These are phyloP conservation scores for Cotesia glomerata DNA, from an alignment of 1,140 invertebrate species.

Conservation along the genomic window DNA sequence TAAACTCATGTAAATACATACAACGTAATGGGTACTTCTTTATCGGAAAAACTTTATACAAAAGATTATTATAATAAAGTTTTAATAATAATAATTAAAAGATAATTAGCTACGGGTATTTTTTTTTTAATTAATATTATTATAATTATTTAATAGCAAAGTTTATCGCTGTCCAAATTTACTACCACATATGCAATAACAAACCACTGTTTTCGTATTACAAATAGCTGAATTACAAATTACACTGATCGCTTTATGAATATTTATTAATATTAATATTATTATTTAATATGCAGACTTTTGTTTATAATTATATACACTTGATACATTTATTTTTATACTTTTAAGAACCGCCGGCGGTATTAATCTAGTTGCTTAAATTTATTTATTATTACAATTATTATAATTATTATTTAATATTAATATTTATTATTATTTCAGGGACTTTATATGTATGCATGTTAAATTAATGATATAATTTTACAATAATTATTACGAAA, in stretches of 20 bases:
- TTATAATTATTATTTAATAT: too few species aligned
- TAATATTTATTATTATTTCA: too few species aligned
- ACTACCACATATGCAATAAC: not conserved
- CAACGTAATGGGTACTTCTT: conserved; percentile 26
- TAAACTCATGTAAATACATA: conserved; percentile 27
- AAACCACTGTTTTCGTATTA: not conserved
- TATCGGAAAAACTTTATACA: conserved; percentile 4
- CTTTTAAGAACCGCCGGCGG: not conserved
- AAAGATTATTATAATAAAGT: conserved; percentile 6
- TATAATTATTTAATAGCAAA: conserved; percentile 5
- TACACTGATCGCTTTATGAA: not conserved
- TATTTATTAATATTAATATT: not conserved
- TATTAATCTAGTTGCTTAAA: not conserved
- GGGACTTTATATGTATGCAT: too few species aligned
- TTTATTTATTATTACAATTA: too few species aligned
- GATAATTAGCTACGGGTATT: not conserved
- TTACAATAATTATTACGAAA: not conserved
- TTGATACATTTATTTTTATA: conserved; percentile 3
- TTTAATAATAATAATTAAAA: not conserved
- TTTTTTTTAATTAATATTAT: not conserved
- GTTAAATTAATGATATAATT: too few species aligned
- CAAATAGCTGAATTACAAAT: not conserved
- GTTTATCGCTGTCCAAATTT: conserved; percentile 2
- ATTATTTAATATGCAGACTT: conserved; percentile 1
- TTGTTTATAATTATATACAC: not conserved